Evolutionary conservation across 2,113 vertebrate species (phyloP), one percentile per base, ranked within the genome.

Genomic region (Actenoides hombroni): DNA sequence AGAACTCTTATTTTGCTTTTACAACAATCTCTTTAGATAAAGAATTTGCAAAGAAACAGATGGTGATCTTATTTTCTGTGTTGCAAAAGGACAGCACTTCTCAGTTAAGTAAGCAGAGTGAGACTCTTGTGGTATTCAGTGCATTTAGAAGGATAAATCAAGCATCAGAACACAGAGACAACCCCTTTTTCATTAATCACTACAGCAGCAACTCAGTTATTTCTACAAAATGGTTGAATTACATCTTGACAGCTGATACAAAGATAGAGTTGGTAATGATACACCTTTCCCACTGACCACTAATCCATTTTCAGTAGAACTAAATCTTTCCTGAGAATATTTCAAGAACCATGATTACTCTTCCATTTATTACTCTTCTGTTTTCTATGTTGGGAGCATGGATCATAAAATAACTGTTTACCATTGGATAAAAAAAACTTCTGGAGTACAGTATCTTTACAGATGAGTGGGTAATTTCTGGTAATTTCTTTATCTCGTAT

Each of bases 61-160:
- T 94, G 90, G 79, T 82, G 39, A 29, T 93, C 35, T 68, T 88
- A 37, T 88, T 92, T 90, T 95, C 83, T 84, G 11, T 79, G 57
- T 80, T 57, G 48, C 75, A 86, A 68, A 82, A 84, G 92, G 73
- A 92, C 56, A 84, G 24, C 69, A 21, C 5, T 79, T 90, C 73
- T 90, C 57, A 76, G 60, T 65, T 93, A 82, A 84, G 83, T 82
- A 76, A 78, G 73, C 35, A 81, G 60, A 68, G 76, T 35, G 54
- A 95, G 57, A 83, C 59, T 61, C 37, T 82, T 73, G 60, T 79
- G 86, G 73, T 75, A 91, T 67, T 83, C 17, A 25, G 12, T 77
- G 28, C 17, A 35, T 59, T 75, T 89, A 83, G 42, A 64, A 75
- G 48, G 39, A 68, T 79, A 61, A 53, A 79, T 91, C 44, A 82